A percentile compares a stretch with the other conserved stretches of the same genome.
These are phyloP conservation scores for Nomada hirtipes DNA, from an alignment of 2,888 invertebrate species.

Conservation along the genomic window DNA sequence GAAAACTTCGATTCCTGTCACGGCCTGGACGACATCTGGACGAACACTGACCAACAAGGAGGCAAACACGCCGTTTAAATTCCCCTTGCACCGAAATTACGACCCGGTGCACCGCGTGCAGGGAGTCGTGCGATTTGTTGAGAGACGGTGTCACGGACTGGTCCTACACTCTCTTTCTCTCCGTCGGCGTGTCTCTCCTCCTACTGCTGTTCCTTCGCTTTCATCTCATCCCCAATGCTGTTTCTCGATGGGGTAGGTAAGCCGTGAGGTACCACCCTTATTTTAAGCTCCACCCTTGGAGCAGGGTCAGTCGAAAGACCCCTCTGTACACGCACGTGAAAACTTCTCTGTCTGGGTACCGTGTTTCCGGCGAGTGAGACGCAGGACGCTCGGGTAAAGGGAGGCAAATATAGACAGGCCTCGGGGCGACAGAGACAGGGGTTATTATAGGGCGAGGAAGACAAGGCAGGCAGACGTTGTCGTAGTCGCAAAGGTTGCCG, in stretches of 20 bases:
- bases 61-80: conserved; percentile 19
- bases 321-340: conserved; percentile 49
- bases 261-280: conserved; percentile 79
- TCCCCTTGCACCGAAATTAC: conserved; percentile 59
- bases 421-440: not conserved
- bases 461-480: conserved; percentile 11
- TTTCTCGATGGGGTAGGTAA: conserved; percentile 67
- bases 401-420: not conserved
- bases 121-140: conserved; percentile 15
- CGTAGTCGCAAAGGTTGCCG: conserved; percentile 34
- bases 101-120: conserved; percentile 59
- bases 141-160: conserved; percentile 43
- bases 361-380: not conserved
- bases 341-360: conserved; percentile 35
- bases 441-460: conserved; percentile 6
- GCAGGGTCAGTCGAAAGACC: conserved; percentile 72
- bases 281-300: conserved; percentile 82
- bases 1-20: conserved; percentile 28
- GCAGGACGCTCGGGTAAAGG: not conserved
- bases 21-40: conserved; percentile 28
- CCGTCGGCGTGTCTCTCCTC: conserved; percentile 45
- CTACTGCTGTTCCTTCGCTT: conserved; percentile 50
- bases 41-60: conserved; percentile 3
- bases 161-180: conserved; percentile 52
- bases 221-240: conserved; percentile 60